Evolutionary conservation across 2,797 vertebrate species (phyloP).

Genomic region (Epinephelus malabaricus): DNA sequence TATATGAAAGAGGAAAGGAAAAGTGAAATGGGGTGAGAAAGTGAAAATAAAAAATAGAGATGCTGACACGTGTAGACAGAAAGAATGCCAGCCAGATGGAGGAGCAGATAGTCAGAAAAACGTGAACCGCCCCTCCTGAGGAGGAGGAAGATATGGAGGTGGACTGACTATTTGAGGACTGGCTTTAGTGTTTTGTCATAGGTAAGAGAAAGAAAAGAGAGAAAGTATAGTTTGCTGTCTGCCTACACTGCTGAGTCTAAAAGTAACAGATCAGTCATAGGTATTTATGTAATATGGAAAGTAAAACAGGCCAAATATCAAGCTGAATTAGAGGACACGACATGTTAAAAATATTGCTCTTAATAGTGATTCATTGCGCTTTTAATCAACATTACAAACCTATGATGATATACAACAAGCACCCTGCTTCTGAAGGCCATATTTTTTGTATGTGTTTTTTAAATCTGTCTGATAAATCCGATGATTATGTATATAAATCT

Average conservation of each 20-base stretch:
- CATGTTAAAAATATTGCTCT: not conserved
- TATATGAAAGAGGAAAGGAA: not conserved
- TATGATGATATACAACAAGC: not conserved
- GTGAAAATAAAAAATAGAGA: constrained; percentile 13
- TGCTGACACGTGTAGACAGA: constrained; percentile 31
- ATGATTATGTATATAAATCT: no score
- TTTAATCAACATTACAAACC: not conserved
- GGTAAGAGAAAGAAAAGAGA: constrained; percentile 39
- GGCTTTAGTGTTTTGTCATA: constrained; percentile 50
- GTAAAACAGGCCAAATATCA: constrained; percentile 11
- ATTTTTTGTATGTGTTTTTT: no score
- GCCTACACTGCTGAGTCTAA: constrained; percentile 65
- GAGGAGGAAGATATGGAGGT: constrained; percentile 61
- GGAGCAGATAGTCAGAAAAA: constrained; percentile 31
- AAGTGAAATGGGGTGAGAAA: not conserved
- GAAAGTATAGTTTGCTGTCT: constrained; percentile 31
- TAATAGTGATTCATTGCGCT: not conserved
- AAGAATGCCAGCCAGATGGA: constrained; percentile 25
- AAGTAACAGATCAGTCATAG: constrained; percentile 50
- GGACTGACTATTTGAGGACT: constrained; percentile 57
- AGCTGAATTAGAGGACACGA: not conserved
- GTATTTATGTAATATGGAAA: constrained; percentile 56
- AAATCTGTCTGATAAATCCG: no score
- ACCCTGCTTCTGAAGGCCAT: no score
- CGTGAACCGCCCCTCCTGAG: constrained; percentile 40